These are phyloP conservation scores for Leucoraja ocellata DNA, from an alignment of 2,797 vertebrate species.

Conservation along the genomic window DNA sequence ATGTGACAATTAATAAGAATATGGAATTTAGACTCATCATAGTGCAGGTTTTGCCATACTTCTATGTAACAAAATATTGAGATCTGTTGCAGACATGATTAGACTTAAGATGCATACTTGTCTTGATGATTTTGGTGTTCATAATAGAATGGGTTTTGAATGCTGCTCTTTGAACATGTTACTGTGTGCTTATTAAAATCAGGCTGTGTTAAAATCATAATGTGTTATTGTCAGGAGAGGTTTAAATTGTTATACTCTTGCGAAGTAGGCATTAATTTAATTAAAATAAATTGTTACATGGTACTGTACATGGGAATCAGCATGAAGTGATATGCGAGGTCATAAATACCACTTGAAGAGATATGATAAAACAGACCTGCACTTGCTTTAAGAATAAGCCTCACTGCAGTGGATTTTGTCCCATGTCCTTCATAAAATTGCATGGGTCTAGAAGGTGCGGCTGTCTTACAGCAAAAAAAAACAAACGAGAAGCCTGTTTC, in stretches of 20 bases:
- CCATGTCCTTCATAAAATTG: neutral
- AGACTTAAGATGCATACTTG: neutral
- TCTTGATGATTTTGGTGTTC: neutral
- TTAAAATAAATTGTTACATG: conserved; percentile 3
- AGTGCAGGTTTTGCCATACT: neutral
- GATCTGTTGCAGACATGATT: no score
- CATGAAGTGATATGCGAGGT: neutral
- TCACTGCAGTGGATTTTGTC: neutral
- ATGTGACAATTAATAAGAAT: neutral
- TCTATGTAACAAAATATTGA: neutral
- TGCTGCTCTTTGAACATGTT: neutral
- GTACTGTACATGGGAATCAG: neutral
- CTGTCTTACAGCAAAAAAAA: conserved; percentile 20
- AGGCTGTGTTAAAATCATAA: neutral
- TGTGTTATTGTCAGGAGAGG: neutral
- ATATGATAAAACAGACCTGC: neutral
- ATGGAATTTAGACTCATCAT: neutral
- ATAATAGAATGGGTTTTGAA: neutral
- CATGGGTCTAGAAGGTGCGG: neutral
- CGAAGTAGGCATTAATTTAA: conserved; percentile 20
- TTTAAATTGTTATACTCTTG: neutral
- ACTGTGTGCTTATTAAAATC: neutral
- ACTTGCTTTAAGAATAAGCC: neutral
- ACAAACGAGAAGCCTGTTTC: neutral
- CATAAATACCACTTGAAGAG: neutral